A percentile compares a stretch with the other conserved stretches of the same genome.
Conservation (phyloP, 2,888 invertebrate genomes). For the Macrophya annulata region DNA sequence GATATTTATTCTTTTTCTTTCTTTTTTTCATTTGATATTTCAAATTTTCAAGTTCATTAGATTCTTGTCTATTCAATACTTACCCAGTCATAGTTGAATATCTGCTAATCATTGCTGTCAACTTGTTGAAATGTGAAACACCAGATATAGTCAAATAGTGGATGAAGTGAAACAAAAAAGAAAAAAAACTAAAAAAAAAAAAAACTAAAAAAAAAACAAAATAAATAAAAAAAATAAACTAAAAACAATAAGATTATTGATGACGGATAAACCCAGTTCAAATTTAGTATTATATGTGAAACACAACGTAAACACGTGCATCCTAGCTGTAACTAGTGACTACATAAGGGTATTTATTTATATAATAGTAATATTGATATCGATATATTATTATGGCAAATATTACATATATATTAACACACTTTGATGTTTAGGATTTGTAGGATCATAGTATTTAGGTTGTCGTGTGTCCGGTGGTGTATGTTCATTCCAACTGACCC, state of each 20-base stretch:
- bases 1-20: conserved; percentile 43
- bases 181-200: conserved; percentile 39
- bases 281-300: conserved; percentile 65
- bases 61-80: background rate
- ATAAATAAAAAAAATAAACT: background rate
- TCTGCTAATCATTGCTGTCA: conserved; percentile 21
- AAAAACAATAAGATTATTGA: conserved; percentile 44
- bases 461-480: conserved; percentile 63
- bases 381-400: conserved; percentile 63
- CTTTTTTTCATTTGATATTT: background rate
- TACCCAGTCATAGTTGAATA: conserved; percentile 51
- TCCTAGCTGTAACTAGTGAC: conserved; percentile 66
- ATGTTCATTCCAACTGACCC: conserved; percentile 71
- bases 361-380: conserved; percentile 64
- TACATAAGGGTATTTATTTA: conserved; percentile 69
- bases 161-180: conserved; percentile 54
- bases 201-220: background rate
- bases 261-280: conserved; percentile 61
- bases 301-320: conserved; percentile 63
- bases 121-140: conserved; percentile 46
- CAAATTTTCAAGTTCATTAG: conserved; percentile 6
- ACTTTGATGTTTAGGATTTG: conserved; percentile 58
- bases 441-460: conserved; percentile 55
- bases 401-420: conserved; percentile 60
- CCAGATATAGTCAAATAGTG: conserved; percentile 58